phyloP scores from a whole-genome alignment of 2,888 invertebrate species.

The Malthinus seriepunctatus region DNA sequence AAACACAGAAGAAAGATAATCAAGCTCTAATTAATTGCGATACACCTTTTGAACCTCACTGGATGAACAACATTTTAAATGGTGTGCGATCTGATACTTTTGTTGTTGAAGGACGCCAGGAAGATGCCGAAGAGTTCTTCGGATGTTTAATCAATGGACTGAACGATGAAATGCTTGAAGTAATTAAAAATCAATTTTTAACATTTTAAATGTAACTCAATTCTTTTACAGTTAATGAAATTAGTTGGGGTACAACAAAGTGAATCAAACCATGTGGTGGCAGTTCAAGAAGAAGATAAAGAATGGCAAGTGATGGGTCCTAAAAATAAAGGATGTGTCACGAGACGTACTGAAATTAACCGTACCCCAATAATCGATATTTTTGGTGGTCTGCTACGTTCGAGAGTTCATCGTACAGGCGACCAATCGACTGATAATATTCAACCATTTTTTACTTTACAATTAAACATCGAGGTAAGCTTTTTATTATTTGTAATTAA shows the following conservation, averaged over 20 bases:
- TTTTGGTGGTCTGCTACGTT: constrained; percentile 89
- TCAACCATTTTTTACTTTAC: constrained; percentile 94
- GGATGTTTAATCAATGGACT: constrained; percentile 90
- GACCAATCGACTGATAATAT: constrained; percentile 86
- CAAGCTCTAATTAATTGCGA: constrained; percentile 63
- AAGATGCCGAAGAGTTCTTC: constrained; percentile 97
- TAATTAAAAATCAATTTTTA: constrained; percentile 47
- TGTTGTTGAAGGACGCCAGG: constrained; percentile 87
- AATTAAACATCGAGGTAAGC: constrained; percentile 87
- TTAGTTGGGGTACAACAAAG: constrained; percentile 47
- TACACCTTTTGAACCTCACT: constrained; percentile 86
- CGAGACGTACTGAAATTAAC: constrained; percentile 79
- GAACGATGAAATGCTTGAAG: constrained; percentile 96
- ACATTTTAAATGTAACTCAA: neutral
- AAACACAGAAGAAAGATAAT: constrained; percentile 59
- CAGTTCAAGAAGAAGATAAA: constrained; percentile 40
- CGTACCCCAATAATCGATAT: constrained; percentile 91
- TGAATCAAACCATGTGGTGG: constrained; percentile 44
- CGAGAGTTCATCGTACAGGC: constrained; percentile 75
- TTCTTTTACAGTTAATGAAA: constrained; percentile 55
- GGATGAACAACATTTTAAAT: constrained; percentile 82
- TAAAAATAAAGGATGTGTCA: constrained; percentile 85
- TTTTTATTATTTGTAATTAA: neutral
- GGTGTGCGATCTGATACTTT: constrained; percentile 72
- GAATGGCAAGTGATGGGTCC: constrained; percentile 75